Conservation (phyloP, 2,113 vertebrate genomes). For the Alethe diademata region DNA sequence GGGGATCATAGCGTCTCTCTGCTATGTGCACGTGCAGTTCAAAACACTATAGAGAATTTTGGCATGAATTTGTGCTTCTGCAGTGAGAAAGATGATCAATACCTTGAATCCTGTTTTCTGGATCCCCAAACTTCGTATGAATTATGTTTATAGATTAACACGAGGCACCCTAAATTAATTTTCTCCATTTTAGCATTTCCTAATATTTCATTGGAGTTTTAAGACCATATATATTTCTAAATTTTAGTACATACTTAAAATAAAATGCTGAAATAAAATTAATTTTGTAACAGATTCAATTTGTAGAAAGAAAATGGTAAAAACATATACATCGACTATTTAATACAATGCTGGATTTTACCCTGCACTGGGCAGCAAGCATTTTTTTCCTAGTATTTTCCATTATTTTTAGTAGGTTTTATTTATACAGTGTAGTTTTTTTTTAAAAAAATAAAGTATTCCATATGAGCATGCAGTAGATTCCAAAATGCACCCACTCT, state of each 20-base stretch:
- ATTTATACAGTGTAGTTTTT: not conserved
- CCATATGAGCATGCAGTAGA: not conserved
- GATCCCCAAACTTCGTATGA: not conserved
- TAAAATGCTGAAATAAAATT: not conserved
- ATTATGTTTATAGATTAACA: not conserved
- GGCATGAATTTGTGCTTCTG: not conserved
- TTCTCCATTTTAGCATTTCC: not conserved
- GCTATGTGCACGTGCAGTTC: not conserved
- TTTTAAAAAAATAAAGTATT: not conserved
- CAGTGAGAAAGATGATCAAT: not conserved
- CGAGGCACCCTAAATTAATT: not conserved
- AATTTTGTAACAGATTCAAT: not conserved
- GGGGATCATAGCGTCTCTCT: fast-evolving
- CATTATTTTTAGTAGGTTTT: not conserved
- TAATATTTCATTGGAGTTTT: not conserved
- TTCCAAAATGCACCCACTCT: not conserved
- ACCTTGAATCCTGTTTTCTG: not conserved
- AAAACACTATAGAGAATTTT: not conserved
- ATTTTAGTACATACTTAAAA: not conserved
- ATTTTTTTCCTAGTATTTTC: not conserved
- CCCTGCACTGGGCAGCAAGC: not conserved
- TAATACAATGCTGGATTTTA: not conserved
- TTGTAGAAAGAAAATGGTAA: not conserved
- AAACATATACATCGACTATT: not conserved
- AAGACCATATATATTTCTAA: not conserved